A percentile compares a stretch with the other conserved stretches of the same genome.
Evolutionary conservation across 2,113 vertebrate species (phyloP).

Genomic region (Heptranchias perlo): DNA sequence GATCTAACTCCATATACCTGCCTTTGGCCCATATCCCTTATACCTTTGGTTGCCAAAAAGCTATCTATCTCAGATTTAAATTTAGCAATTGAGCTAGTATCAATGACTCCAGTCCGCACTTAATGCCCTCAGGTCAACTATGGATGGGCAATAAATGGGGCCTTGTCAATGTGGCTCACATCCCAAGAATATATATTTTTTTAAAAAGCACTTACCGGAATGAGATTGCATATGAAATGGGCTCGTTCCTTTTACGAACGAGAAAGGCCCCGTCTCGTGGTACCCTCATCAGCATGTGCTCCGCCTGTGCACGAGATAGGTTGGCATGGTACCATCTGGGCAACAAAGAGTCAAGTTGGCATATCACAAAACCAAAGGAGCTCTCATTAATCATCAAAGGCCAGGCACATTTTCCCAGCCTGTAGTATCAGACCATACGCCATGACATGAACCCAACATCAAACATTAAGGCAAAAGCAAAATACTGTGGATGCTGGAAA

Average conservation of each 20-base stretch:
- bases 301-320: conserved; percentile 82
- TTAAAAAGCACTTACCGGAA: conserved; percentile 69
- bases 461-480: neutral
- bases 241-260: conserved; percentile 84
- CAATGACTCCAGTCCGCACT: neutral
- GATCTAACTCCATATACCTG: no score
- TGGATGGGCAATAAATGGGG: neutral
- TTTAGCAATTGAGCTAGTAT: no score
- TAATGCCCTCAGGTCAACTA: neutral
- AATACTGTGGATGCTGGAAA: neutral
- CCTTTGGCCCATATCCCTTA: no score
- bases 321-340: conserved; percentile 91
- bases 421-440: neutral
- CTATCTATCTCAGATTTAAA: no score
- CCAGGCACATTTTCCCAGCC: neutral
- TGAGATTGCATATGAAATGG: conserved; percentile 93
- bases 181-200: neutral
- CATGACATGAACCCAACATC: neutral
- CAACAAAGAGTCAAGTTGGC: neutral
- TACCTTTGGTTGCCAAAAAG: no score
- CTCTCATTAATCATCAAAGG: neutral
- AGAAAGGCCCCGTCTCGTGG: conserved; percentile 92
- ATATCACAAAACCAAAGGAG: neutral
- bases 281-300: conserved; percentile 97
- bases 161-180: neutral